A percentile compares a stretch with the other conserved stretches of the same genome.
phyloP scores from a whole-genome alignment of 2,888 invertebrate genomes.

The Mesochorus sp. region DNA sequence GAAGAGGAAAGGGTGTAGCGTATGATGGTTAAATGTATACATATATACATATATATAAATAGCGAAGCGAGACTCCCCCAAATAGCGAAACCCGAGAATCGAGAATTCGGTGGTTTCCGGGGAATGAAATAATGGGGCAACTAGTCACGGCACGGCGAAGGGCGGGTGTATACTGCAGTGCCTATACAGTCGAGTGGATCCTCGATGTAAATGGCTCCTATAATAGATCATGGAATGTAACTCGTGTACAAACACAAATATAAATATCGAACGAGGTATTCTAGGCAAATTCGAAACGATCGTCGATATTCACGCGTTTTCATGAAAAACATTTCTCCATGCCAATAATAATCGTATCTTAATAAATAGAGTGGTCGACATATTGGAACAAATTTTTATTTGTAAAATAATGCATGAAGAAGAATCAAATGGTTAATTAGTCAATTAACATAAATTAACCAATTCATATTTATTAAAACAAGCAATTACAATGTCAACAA shows the following conservation, averaged over 20 bases:
- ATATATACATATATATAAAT: slow-evolving; percentile 19
- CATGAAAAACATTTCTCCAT: too few relatives aligned
- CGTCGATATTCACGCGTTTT: too few relatives aligned
- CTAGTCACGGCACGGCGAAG: not conserved
- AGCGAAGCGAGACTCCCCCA: not conserved
- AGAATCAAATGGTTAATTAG: too few relatives aligned
- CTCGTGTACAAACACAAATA: slow-evolving; percentile 8
- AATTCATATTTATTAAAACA: too few relatives aligned
- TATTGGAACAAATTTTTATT: too few relatives aligned
- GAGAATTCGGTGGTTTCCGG: slow-evolving; percentile 38
- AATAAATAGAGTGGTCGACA: too few relatives aligned
- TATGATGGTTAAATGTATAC: slow-evolving; percentile 14
- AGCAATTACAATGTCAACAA: too few relatives aligned
- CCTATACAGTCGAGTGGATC: not conserved
- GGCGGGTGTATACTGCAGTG: not conserved
- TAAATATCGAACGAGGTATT: too few relatives aligned
- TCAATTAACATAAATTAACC: too few relatives aligned
- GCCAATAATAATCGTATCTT: too few relatives aligned
- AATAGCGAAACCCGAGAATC: slow-evolving; percentile 10
- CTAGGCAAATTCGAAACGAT: not conserved
- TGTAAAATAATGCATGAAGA: too few relatives aligned
- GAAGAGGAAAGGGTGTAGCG: slow-evolving; percentile 17
- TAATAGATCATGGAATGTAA: slow-evolving; percentile 5
- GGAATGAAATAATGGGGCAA: slow-evolving; percentile 56
- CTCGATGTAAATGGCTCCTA: slow-evolving; percentile 7